Conservation (phyloP, 2,797 vertebrate species). For the Denticeps clupeoides region DNA sequence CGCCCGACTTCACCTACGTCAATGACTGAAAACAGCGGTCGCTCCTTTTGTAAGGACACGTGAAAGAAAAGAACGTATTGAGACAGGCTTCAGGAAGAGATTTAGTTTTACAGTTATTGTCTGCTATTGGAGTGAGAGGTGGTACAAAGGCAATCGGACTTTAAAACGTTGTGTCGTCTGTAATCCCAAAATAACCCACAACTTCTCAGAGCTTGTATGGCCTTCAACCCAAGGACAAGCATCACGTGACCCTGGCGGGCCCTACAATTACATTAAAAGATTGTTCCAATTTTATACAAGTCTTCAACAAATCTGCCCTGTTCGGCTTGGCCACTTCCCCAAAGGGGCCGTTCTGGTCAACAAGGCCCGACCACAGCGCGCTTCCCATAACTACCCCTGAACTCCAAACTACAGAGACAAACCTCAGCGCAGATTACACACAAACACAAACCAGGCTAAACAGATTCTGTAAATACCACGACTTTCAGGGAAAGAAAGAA, state of each 20-base stretch:
- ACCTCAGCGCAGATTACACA: slow-evolving; percentile 9
- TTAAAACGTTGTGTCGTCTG: no score
- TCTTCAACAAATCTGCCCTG: background rate
- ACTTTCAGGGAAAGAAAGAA: slow-evolving; percentile 1
- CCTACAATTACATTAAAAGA: slow-evolving; percentile 6
- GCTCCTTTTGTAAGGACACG: no score
- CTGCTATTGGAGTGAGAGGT: no score
- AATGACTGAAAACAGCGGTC: slow-evolving; percentile 4
- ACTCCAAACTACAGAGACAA: slow-evolving; percentile 3
- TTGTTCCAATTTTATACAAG: slow-evolving; percentile 11
- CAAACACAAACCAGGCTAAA: slow-evolving; percentile 12
- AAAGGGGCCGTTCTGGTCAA: background rate
- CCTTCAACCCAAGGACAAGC: slow-evolving; percentile 1
- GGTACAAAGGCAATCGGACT: no score
- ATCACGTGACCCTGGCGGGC: slow-evolving; percentile 1
- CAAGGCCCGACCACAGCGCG: slow-evolving; percentile 1
- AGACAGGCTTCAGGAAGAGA: no score
- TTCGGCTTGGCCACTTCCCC: slow-evolving; percentile 7
- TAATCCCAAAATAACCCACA: slow-evolving; percentile 13
- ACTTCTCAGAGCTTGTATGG: background rate
- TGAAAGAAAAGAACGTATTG: no score
- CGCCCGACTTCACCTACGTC: no score
- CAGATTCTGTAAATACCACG: slow-evolving; percentile 14
- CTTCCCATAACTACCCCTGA: slow-evolving; percentile 1
- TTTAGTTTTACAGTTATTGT: no score